phyloP scores from a whole-genome alignment of 2,888 invertebrate species.

The Cylindroiulus punctatus region DNA sequence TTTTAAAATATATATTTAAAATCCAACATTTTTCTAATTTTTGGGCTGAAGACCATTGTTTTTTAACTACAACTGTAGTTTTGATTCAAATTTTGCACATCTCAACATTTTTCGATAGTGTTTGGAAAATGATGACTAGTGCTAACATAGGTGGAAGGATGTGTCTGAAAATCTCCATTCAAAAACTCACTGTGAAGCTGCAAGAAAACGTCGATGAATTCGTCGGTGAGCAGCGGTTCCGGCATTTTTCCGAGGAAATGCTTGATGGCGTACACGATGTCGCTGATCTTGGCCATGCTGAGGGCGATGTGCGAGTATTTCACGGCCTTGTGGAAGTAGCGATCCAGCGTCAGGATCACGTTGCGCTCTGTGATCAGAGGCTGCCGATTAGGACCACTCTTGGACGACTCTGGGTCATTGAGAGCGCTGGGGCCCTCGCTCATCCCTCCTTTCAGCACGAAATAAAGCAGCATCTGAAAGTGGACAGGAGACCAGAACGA shows the following conservation, averaged over 20 bases:
- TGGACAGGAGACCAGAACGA: background rate
- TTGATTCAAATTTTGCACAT: too few species aligned
- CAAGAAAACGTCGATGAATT: slow-evolving; percentile 77
- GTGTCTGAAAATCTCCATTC: too few species aligned
- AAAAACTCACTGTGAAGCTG: slow-evolving; percentile 65
- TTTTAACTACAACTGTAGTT: too few species aligned
- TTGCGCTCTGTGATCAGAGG: background rate
- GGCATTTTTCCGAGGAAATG: slow-evolving; percentile 85
- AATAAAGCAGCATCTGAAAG: background rate
- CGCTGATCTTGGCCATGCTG: slow-evolving; percentile 78
- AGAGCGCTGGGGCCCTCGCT: background rate
- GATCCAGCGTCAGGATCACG: slow-evolving; percentile 72
- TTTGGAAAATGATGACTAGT: too few species aligned
- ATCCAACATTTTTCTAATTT: too few species aligned
- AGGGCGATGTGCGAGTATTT: slow-evolving; percentile 72
- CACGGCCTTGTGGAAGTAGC: slow-evolving; percentile 76
- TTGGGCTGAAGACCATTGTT: too few species aligned
- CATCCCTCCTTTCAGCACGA: background rate
- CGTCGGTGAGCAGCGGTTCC: slow-evolving; percentile 83
- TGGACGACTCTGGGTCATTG: background rate
- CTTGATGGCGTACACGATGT: slow-evolving; percentile 84
- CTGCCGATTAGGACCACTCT: background rate
- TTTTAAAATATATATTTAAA: too few species aligned
- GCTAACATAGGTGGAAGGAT: too few species aligned
- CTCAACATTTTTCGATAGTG: too few species aligned